Conservation (phyloP, 1,140 invertebrate genomes). For the Eciton burchellii region DNA sequence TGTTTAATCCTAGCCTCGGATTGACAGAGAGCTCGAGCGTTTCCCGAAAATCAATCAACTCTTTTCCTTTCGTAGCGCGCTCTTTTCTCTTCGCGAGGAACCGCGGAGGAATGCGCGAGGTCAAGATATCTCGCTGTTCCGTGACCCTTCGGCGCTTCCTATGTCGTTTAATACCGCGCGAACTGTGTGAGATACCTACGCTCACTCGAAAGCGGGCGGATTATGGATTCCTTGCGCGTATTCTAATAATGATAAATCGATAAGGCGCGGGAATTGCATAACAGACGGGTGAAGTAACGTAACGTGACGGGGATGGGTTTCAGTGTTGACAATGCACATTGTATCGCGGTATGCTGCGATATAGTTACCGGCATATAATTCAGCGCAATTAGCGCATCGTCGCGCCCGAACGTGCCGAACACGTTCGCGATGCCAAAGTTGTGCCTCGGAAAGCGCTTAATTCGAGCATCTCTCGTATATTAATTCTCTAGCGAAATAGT, state of each 20-base stretch:
- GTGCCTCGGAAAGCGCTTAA: background rate
- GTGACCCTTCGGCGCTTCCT: no score
- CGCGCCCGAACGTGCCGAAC: slow-evolving; percentile 34
- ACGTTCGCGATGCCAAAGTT: slow-evolving; percentile 2
- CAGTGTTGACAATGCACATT: slow-evolving; percentile 34
- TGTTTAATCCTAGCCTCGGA: no score
- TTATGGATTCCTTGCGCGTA: background rate
- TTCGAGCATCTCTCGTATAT: background rate
- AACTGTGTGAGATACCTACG: no score
- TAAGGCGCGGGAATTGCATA: slow-evolving; percentile 7
- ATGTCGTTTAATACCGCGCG: no score
- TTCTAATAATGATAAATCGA: slow-evolving; percentile 9
- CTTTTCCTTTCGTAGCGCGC: no score
- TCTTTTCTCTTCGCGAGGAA: no score
- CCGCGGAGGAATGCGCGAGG: no score
- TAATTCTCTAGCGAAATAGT: background rate
- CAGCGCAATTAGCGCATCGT: slow-evolving; percentile 23
- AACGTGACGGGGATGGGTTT: slow-evolving; percentile 9
- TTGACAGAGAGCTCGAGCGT: no score
- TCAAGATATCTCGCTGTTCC: no score
- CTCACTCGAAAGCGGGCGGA: background rate
- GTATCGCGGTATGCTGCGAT: slow-evolving; percentile 2
- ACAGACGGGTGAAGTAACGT: background rate
- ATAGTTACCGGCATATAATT: slow-evolving; percentile 35
- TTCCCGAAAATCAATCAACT: no score